Percentiles rank a stretch among this genome's conserved stretches.
phyloP scores from a whole-genome alignment of 1,140 invertebrate species.

The Nixonia krombeini region DNA sequence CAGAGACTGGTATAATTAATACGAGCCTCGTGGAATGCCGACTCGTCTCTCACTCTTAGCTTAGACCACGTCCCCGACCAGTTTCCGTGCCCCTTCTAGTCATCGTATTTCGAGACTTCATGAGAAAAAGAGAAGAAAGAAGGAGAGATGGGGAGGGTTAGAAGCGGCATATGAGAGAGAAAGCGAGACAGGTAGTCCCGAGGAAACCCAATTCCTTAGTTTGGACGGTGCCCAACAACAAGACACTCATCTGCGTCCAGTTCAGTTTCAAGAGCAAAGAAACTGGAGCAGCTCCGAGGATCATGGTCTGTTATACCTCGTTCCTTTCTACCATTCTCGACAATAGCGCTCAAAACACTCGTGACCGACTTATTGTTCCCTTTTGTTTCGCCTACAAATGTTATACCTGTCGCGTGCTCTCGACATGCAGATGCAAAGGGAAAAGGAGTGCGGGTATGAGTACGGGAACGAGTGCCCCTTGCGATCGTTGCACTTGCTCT shows the following conservation, averaged over 20 bases:
- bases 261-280: constrained; percentile 41
- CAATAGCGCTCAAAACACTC: constrained; percentile 50
- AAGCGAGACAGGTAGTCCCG: constrained; percentile 9
- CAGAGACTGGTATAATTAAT: constrained; percentile 68
- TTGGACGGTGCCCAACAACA: constrained; percentile 6
- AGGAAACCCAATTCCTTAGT: constrained; percentile 41
- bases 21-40: constrained; percentile 69
- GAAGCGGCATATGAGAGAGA: constrained; percentile 15
- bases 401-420: constrained; percentile 50
- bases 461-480: neutral
- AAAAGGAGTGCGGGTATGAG: constrained; percentile 13
- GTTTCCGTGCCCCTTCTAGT: constrained; percentile 43
- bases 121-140: constrained; percentile 8
- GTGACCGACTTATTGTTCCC: constrained; percentile 49
- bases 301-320: constrained; percentile 20
- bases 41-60: constrained; percentile 65
- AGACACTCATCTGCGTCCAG: constrained; percentile 24
- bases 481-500: too few species aligned
- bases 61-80: constrained; percentile 42
- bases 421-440: constrained; percentile 42
- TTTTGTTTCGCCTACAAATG: constrained; percentile 49
- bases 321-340: constrained; percentile 42
- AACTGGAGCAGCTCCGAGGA: constrained; percentile 45
- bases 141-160: neutral
- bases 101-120: constrained; percentile 27